Evolutionary conservation across 2,113 vertebrate species (phyloP).

Genomic region (Microtus richardsoni): DNA sequence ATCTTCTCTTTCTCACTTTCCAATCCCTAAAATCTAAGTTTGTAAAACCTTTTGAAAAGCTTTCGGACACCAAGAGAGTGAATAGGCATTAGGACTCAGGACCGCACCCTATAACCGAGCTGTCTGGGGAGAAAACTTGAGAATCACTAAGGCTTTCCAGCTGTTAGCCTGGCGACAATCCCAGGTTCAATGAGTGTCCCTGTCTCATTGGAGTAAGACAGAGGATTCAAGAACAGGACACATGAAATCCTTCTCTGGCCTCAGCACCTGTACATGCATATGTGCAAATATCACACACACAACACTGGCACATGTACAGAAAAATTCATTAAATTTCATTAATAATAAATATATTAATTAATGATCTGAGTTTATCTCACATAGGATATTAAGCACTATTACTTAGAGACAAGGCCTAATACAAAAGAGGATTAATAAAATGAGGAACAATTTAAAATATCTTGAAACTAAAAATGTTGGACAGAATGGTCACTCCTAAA

Average conservation of each 20-base stretch:
- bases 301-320: not conserved
- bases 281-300: not conserved
- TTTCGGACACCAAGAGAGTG: not conserved
- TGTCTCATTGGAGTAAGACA: not conserved
- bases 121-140: not conserved
- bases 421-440: conserved; percentile 4
- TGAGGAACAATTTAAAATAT: conserved; percentile 48
- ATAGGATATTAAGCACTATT: not conserved
- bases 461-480: not conserved
- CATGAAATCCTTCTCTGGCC: not conserved
- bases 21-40: not conserved
- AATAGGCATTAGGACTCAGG: not conserved
- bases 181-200: not conserved
- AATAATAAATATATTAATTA: not conserved
- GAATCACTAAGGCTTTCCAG: not conserved
- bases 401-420: conserved; percentile 10
- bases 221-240: not conserved
- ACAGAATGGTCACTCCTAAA: not conserved
- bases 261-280: not conserved
- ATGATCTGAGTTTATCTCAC: not conserved
- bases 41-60: conserved; percentile 4
- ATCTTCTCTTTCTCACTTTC: not conserved
- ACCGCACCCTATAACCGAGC: not conserved
- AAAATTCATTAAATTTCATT: not conserved
- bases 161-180: too few relatives aligned